phyloP scores from a whole-genome alignment of 2,888 invertebrate species.

The Hydraecia micacea region DNA sequence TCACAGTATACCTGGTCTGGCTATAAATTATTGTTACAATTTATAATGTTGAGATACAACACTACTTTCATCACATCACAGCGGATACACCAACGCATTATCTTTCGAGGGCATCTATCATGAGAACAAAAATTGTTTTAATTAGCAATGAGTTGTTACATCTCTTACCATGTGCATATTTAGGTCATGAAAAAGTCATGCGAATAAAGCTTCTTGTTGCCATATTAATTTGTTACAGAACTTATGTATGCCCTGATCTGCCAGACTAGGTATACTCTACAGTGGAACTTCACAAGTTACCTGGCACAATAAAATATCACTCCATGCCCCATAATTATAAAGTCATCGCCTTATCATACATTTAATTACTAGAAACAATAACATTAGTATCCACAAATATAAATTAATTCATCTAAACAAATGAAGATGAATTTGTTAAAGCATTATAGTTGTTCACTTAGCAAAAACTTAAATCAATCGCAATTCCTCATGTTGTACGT shows the following conservation, averaged over 20 bases:
- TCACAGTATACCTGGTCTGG: slow-evolving; percentile 29
- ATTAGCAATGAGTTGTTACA: too few species aligned
- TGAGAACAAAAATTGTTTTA: background rate
- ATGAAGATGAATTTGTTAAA: slow-evolving; percentile 47
- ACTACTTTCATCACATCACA: background rate
- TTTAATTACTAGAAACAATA: slow-evolving; percentile 42
- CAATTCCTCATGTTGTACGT: slow-evolving; percentile 39
- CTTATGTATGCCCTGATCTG: background rate
- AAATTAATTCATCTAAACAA: slow-evolving; percentile 22
- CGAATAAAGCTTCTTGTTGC: background rate
- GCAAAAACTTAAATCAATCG: slow-evolving; percentile 41
- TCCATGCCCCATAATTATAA: slow-evolving; percentile 22
- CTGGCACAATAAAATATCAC: slow-evolving; percentile 49
- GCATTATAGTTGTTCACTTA: slow-evolving; percentile 58
- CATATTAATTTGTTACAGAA: background rate
- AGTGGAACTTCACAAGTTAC: slow-evolving; percentile 24
- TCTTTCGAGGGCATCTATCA: background rate
- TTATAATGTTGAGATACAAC: background rate
- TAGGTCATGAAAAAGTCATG: background rate
- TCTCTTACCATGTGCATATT: background rate
- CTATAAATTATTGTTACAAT: background rate
- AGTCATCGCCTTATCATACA: slow-evolving; percentile 39
- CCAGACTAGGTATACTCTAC: slow-evolving; percentile 16
- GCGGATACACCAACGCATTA: background rate
- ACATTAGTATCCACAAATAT: slow-evolving; percentile 31